phyloP scores from a whole-genome alignment of 2,113 vertebrate species.

The Synodontis membranacea region DNA sequence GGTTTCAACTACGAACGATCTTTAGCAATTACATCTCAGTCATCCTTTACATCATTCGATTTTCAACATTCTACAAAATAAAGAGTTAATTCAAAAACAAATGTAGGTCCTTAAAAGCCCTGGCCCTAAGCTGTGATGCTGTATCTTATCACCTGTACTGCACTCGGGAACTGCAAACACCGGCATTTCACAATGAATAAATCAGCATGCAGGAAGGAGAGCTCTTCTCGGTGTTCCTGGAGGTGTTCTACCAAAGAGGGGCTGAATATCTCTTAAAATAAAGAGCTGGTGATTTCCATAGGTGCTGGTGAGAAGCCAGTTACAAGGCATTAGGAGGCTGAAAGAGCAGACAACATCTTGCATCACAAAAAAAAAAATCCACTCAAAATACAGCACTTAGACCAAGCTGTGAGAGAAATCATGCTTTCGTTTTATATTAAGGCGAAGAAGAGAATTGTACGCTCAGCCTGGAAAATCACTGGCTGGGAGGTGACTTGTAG shows the following conservation, averaged over 20 bases:
- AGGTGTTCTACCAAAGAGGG: background rate
- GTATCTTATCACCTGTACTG: background rate
- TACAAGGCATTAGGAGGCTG: background rate
- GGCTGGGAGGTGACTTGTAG: background rate
- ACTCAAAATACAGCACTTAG: background rate
- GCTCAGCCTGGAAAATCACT: background rate
- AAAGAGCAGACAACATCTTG: background rate
- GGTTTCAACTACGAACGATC: background rate
- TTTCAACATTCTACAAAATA: background rate
- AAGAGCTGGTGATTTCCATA: background rate
- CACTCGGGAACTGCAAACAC: background rate
- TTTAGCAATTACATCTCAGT: background rate
- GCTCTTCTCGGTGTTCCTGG: background rate
- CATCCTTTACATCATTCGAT: background rate
- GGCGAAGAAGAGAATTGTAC: background rate
- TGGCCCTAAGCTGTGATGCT: background rate
- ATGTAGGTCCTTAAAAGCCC: background rate
- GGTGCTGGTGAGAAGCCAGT: too few relatives aligned
- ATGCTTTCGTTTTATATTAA: background rate
- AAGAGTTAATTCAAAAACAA: background rate
- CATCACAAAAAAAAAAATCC: background rate
- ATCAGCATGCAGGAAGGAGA: background rate
- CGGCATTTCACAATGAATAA: background rate
- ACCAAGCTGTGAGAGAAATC: background rate
- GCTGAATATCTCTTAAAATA: background rate